phyloP scores from a whole-genome alignment of 2,113 vertebrate genomes.

The Mus musculus region GRCm39 chr14:97877001-97877500 shows the following conservation, averaged over 20 bases:
- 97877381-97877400: not conserved
- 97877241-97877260: not conserved
- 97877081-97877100: not conserved
- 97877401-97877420: no score
- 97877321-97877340: no score
- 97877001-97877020: not conserved
- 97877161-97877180: no score
- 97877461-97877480: not conserved
- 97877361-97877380: not conserved
- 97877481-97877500: no score
- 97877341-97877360: not conserved
- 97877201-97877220: not conserved
- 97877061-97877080: not conserved
- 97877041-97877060: not conserved
- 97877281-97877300: not conserved
- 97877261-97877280: not conserved
- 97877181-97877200: not conserved
- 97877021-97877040: not conserved
- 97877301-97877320: not conserved
- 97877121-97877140: not conserved
- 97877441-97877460: not conserved
- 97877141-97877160: rapidly evolving
- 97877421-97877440: not conserved
- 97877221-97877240: not conserved
- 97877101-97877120: not conserved